Conservation (phyloP, 2,888 invertebrate species). For the Iselma pallidipennis region DNA sequence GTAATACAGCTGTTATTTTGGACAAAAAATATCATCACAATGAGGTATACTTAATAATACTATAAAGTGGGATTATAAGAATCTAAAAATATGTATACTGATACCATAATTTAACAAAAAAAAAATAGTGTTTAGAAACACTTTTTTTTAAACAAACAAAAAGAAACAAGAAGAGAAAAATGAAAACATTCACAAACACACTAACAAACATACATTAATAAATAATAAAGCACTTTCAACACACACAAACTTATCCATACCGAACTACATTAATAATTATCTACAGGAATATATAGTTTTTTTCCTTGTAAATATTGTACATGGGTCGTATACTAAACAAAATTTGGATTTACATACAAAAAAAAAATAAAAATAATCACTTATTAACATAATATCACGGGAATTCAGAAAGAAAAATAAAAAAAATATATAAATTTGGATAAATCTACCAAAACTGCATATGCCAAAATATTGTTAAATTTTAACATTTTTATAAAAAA, state of each 20-base stretch:
- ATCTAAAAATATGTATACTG: conserved; percentile 22
- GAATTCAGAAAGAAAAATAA: conserved; percentile 20
- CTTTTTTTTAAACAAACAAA: conserved; percentile 17
- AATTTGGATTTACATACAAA: conserved; percentile 20
- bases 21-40: conserved; percentile 50
- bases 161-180: conserved; percentile 18
- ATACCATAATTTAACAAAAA: conserved; percentile 25
- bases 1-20: conserved; percentile 36
- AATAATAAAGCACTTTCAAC: conserved; percentile 10
- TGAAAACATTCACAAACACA: conserved; percentile 25
- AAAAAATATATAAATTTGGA: conserved; percentile 20
- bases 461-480: conserved; percentile 9
- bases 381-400: conserved; percentile 26
- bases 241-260: conserved; percentile 15
- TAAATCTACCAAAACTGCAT: conserved; percentile 12
- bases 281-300: conserved; percentile 22
- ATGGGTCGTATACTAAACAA: conserved; percentile 19
- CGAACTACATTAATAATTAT: conserved; percentile 3
- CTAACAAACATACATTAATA: conserved; percentile 11
- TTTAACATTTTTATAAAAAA: neutral
- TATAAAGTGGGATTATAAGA: conserved; percentile 43
- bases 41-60: conserved; percentile 51
- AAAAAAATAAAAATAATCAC: conserved; percentile 19
- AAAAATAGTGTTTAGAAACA: conserved; percentile 22
- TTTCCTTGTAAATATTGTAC: conserved; percentile 14